Base-by-base conservation (phyloP, 2,888 invertebrate species). In the Notodonta ziczac region DNA sequence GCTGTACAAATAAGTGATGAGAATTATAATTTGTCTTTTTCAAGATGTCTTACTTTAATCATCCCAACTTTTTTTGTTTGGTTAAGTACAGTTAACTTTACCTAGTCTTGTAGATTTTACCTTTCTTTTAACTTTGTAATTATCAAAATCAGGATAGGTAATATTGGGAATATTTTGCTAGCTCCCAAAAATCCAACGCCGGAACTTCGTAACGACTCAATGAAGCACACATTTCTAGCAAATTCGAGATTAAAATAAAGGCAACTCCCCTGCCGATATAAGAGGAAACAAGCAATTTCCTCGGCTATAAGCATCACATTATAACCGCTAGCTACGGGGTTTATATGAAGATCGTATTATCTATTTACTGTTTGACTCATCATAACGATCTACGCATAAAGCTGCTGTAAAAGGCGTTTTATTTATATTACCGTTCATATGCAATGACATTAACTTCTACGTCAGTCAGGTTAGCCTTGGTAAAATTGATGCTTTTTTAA, bases 241-340 rank as follows among this genome's bases (percentile, higher is more conserved):
- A 67, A 77, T 72, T 52, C 13, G 16, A 74, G 69, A 82, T 79
- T 79, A 77, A 78, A 81, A 77, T 78, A 76, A 76, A 76, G 78
- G 74, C 73, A 81, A 78, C 76, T 74, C 70, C 66, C 64, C 58
- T 58, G 57, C 67, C 73, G 69, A 74, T 76, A 75, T 32, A 74
- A 70, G 63, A 73, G 78, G 77, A 81, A 83, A 81, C 73, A 77
- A 75, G 71, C 81, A 80, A 84, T 83, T 81, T 83, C 80, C 79
- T 71, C 54, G 59, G 42, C 63, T 58, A 42, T 63, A 51, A 69
- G 66, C 72, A 64, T 68, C 62, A 59, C 65, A 65, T 66, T 69
- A 69, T 65, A 58, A 63, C 62, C 60, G 55, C 50, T 48, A 59
- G 32, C 16, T 50, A 16, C 54, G 40, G 48, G 59, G 48, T 56